phyloP scores from a whole-genome alignment of 2,888 invertebrate species.

The Tridacna gigas region DNA sequence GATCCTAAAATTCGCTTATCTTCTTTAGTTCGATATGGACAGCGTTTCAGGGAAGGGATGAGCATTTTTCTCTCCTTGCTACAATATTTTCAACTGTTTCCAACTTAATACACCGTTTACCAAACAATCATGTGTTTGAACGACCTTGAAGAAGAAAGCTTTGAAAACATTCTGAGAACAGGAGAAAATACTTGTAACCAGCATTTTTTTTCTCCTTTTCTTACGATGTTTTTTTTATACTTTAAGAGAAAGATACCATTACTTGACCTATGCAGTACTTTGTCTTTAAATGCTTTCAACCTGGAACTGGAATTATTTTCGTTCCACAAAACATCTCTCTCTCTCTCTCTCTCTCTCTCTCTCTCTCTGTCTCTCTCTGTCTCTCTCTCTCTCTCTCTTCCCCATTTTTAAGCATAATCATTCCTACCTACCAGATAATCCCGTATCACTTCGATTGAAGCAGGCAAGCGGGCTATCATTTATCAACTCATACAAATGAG shows the following conservation, averaged over 20 bases:
- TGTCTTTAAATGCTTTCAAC: background rate
- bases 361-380: constrained; percentile 4
- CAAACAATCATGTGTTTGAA: background rate
- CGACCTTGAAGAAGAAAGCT: background rate
- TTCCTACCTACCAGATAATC: too few species aligned
- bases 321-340: background rate
- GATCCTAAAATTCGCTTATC: too few species aligned
- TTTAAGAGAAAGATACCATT: too few species aligned
- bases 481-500: too few species aligned
- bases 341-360: constrained; percentile 8
- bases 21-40: too few species aligned
- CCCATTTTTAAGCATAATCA: background rate
- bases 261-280: background rate
- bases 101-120: too few species aligned
- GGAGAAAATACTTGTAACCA: background rate
- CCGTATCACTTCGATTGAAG: too few species aligned
- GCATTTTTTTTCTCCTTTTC: background rate
- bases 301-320: background rate
- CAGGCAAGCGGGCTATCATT: too few species aligned
- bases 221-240: too few species aligned
- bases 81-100: too few species aligned
- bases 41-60: too few species aligned
- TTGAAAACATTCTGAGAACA: background rate
- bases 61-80: too few species aligned
- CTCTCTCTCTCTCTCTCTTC: constrained; percentile 5